Percentiles rank a stretch among this genome's conserved stretches.
phyloP scores from a whole-genome alignment of 2,888 invertebrate genomes.

The Melieria omissa region DNA sequence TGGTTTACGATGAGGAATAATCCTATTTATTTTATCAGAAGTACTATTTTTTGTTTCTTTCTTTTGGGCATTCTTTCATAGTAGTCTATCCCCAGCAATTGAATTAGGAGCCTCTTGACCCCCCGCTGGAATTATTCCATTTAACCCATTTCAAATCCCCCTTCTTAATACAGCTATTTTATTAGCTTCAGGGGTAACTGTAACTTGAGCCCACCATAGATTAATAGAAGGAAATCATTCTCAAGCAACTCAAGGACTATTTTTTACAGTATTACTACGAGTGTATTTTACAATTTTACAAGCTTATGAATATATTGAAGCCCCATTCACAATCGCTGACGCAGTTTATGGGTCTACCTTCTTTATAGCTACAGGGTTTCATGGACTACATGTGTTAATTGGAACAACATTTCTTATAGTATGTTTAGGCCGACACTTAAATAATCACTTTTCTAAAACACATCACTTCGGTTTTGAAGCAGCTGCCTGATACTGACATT shows the following conservation, averaged over 20 bases:
- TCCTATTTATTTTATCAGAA: constrained; percentile 79
- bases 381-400: constrained; percentile 78
- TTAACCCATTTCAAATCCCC: constrained; percentile 79
- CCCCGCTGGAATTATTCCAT: constrained; percentile 71
- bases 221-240: constrained; percentile 69
- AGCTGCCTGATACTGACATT: constrained; percentile 77
- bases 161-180: constrained; percentile 79
- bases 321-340: constrained; percentile 71
- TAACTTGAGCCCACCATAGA: constrained; percentile 74
- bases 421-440: constrained; percentile 68
- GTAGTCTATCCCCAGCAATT: constrained; percentile 68
- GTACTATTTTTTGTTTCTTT: constrained; percentile 73
- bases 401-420: constrained; percentile 70
- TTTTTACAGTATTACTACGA: constrained; percentile 71
- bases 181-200: constrained; percentile 76
- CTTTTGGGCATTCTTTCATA: constrained; percentile 68
- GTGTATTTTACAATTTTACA: constrained; percentile 76
- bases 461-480: constrained; percentile 77
- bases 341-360: constrained; percentile 77
- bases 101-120: constrained; percentile 75
- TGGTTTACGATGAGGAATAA: constrained; percentile 77
- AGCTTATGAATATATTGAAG: constrained; percentile 76
- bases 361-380: constrained; percentile 81
- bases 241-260: constrained; percentile 67
- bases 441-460: constrained; percentile 68